These are phyloP conservation scores for Aplocera efformata DNA, from an alignment of 2,888 invertebrate genomes.

Conservation along the genomic window DNA sequence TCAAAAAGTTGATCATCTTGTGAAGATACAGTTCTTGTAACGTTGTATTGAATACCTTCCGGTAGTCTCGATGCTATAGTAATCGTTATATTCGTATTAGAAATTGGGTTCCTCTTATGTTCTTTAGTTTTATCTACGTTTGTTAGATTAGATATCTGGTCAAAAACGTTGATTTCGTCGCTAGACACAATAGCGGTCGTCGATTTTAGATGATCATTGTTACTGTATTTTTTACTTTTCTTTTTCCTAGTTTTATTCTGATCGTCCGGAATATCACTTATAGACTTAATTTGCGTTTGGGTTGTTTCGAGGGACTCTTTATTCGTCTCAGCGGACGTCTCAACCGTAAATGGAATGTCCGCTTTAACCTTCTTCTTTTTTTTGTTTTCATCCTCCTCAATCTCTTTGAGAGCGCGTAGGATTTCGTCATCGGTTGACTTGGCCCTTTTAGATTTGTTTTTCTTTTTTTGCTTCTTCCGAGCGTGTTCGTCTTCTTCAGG, in stretches of 20 bases:
- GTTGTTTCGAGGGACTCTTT: conserved; percentile 11
- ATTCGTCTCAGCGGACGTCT: conserved; percentile 1
- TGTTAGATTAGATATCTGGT: conserved; percentile 12
- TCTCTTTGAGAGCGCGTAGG: conserved; percentile 68
- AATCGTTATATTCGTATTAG: conserved; percentile 8
- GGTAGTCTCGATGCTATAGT: conserved; percentile 26
- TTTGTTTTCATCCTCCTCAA: conserved; percentile 60
- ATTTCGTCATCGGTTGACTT: conserved; percentile 64
- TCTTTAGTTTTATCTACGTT: conserved; percentile 3
- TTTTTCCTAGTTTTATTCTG: conserved; percentile 42
- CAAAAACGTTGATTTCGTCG: too few species aligned
- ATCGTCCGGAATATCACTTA: conserved; percentile 25
- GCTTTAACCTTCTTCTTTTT: conserved; percentile 48
- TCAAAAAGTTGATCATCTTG: conserved; percentile 7
- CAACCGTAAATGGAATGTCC: conserved; percentile 7
- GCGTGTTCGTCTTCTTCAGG: conserved; percentile 34
- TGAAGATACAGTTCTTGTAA: conserved; percentile 1
- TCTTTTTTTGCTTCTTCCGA: conserved; percentile 61
- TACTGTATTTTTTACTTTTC: conserved; percentile 37
- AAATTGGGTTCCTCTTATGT: not conserved
- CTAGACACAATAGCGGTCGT: conserved; percentile 14
- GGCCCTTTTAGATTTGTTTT: conserved; percentile 59
- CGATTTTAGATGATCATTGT: conserved; percentile 22
- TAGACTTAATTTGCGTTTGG: conserved; percentile 12
- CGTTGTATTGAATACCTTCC: conserved; percentile 8